A percentile compares a stretch with the other conserved stretches of the same genome.
phyloP scores from a whole-genome alignment of 1,140 invertebrate genomes.

The Drosophila asahinai region DNA sequence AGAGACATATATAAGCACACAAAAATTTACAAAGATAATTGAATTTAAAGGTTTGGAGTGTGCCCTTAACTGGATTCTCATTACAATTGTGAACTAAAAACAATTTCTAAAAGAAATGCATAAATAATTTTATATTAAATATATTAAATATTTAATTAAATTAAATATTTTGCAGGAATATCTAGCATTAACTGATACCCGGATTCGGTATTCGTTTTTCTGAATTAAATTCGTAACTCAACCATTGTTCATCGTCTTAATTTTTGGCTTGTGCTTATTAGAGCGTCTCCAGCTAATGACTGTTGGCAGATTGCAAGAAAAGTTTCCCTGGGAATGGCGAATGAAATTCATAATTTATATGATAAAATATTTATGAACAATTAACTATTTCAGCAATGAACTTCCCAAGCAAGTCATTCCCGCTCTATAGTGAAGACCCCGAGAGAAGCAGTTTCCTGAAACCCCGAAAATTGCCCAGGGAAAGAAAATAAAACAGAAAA shows the following conservation, averaged over 20 bases:
- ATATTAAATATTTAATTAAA: background rate
- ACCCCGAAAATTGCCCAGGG: constrained; percentile 32
- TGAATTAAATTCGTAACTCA: background rate
- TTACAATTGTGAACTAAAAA: background rate
- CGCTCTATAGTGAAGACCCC: background rate
- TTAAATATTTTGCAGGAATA: background rate
- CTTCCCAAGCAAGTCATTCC: constrained; percentile 39
- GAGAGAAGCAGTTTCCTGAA: constrained; percentile 40
- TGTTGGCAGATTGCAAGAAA: constrained; percentile 56
- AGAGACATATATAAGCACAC: background rate
- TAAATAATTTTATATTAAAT: background rate
- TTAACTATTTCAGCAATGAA: constrained; percentile 52
- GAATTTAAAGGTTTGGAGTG: too few species aligned
- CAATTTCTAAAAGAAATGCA: too few species aligned
- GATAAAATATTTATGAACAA: constrained; percentile 75
- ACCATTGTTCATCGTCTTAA: constrained; percentile 39
- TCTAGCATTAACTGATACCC: background rate
- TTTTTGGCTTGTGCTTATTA: constrained; percentile 54
- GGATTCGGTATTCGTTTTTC: too few species aligned
- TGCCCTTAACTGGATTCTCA: too few species aligned
- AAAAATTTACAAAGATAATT: too few species aligned
- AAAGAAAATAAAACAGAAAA: constrained; percentile 51
- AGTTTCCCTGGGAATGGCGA: constrained; percentile 47
- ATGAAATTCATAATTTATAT: constrained; percentile 68
- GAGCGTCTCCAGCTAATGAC: constrained; percentile 63